phyloP scores from a whole-genome alignment of 2,797 vertebrate genomes.

The Pseudotriccus pelzelni region DNA sequence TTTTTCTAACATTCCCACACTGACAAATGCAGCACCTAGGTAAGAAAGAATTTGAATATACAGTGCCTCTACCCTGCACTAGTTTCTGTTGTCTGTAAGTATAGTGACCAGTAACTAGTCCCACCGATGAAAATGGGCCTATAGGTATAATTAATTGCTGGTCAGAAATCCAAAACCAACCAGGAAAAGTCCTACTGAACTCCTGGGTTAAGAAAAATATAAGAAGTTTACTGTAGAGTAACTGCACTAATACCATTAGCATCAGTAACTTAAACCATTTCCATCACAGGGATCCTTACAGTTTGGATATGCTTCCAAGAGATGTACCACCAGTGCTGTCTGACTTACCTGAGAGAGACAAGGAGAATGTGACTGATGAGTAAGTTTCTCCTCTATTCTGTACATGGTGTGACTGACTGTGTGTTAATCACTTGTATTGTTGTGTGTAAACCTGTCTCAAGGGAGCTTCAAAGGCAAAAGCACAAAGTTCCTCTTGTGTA shows the following conservation, averaged over 20 bases:
- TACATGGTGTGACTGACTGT: background rate
- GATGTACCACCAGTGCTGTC: constrained; percentile 40
- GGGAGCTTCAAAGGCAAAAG: background rate
- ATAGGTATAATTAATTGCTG: background rate
- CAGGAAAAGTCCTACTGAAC: background rate
- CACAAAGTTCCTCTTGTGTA: background rate
- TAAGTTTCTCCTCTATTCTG: constrained; percentile 40
- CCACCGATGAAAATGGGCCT: background rate
- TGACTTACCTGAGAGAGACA: constrained; percentile 70
- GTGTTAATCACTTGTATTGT: background rate
- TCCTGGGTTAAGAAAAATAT: background rate
- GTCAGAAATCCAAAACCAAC: background rate
- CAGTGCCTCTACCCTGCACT: background rate
- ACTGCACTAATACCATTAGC: background rate
- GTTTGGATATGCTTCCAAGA: constrained; percentile 67
- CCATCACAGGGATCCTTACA: constrained; percentile 66
- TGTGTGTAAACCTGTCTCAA: background rate
- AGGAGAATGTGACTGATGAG: constrained; percentile 58
- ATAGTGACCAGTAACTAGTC: background rate
- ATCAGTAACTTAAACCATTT: background rate
- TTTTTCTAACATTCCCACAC: constrained; percentile 51
- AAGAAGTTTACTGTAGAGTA: background rate
- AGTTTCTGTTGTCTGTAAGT: background rate
- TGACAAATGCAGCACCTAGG: constrained; percentile 64
- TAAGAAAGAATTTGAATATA: constrained; percentile 55